Conservation (phyloP, 1,140 invertebrate species). For the Armadillidium nasatum region DNA sequence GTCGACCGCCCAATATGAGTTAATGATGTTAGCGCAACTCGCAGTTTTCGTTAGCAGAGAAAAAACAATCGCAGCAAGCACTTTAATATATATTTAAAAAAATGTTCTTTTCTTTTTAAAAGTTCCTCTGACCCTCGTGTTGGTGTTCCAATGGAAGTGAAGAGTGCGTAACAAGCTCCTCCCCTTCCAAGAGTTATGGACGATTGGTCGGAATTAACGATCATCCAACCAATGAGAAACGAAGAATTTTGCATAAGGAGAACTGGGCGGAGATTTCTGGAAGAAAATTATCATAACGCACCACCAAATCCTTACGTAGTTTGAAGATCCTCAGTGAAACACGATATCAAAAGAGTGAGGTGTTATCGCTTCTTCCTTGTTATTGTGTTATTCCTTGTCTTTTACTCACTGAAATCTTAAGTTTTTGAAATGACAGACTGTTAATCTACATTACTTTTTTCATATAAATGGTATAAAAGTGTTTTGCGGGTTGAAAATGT, state of each 20-base stretch:
- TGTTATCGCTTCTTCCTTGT: neutral
- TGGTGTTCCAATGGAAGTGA: neutral
- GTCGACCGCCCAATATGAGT: constrained; percentile 1
- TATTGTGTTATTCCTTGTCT: too few species aligned
- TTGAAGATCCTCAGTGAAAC: constrained; percentile 1
- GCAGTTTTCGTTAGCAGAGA: neutral
- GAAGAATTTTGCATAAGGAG: neutral
- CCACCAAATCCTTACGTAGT: neutral
- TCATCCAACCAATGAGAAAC: neutral
- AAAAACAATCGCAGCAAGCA: neutral
- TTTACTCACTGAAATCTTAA: too few species aligned
- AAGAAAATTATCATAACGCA: constrained; percentile 4
- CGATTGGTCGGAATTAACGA: neutral
- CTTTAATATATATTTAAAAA: neutral
- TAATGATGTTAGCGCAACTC: constrained; percentile 9
- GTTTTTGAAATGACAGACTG: too few species aligned
- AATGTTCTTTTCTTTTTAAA: too few species aligned
- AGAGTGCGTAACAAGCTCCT: neutral
- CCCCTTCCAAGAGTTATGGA: neutral
- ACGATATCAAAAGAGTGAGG: constrained; percentile 9
- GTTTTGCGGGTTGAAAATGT: neutral
- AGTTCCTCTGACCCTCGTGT: too few species aligned
- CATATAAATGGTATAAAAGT: neutral
- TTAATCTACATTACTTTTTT: too few species aligned
- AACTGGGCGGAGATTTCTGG: neutral